Base-by-base conservation (phyloP, 1,140 invertebrate species). In the Orius insidiosus region DNA sequence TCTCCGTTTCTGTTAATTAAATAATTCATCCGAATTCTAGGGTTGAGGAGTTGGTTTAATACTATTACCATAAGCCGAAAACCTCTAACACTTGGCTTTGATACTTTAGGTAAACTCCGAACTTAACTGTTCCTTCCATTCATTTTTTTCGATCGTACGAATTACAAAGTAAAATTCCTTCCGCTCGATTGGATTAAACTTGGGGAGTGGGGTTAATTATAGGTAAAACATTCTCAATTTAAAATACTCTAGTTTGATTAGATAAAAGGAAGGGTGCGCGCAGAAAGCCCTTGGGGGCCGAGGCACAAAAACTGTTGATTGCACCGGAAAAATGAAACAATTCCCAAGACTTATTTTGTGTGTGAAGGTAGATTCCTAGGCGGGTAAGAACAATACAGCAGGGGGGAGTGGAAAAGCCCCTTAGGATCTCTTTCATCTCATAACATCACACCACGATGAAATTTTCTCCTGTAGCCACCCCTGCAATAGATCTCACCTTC, bases 311-410 rank as follows among this genome's bases (percentile, higher is more conserved):
- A 52, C 48, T 51, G 52, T 53, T 53, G 52, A 53, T 53, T 53
- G 52, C 51, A 36, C 45, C 24, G 48, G 50, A 53, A 53, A 53
- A 53, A 51, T 53, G 52, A 53, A 53, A 53, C 52, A 53, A 53
- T 53, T 53, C 52, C 52, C 52, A 53, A 49, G 52, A 49, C 52
- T 53, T 53, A 53, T 53, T 53, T 53, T 49, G 49, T 50, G 46
- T 39, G 47, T 50, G 45, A 37, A 35, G 37, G 41, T 43, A 16
- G 41, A 43, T 43, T 43, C 41, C 41, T 11, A 30, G 41, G 41
- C 41, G 41, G 14, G 41, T 31, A 9, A 30, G 24, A 36, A 24
- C 24, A 24, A 24, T 24, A 24, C 24, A 41, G 24, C 19, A 45
- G 30, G 43, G 33, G 43, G 24, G 24, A 24, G 24, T 24, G 24